Evolutionary conservation across 2,888 invertebrate species (phyloP).

Genomic region (Odiellus spinosus): DNA sequence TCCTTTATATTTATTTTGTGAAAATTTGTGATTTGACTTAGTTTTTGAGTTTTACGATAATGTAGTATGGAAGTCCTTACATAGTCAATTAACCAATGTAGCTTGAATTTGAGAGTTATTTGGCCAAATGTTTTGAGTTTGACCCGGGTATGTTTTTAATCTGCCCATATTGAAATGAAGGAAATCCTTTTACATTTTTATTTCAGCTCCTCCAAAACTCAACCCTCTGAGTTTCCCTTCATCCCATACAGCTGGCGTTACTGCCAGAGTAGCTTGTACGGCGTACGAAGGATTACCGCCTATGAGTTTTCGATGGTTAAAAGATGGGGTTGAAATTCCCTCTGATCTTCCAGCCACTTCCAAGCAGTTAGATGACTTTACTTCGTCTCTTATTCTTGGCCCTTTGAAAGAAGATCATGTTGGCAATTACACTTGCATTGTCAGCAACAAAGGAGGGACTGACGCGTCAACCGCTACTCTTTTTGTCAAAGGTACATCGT

Average conservation of each 20-base stretch:
- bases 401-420: constrained; percentile 11
- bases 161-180: no score
- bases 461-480: constrained; percentile 11
- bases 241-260: constrained; percentile 5
- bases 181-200: no score
- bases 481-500: constrained; percentile 11
- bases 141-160: no score
- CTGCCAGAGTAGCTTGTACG: constrained; percentile 11
- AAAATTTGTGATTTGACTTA: no score
- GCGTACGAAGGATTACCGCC: constrained; percentile 12
- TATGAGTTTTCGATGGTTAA: constrained; percentile 13
- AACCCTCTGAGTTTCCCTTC: constrained; percentile 12
- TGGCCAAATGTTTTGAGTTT: no score
- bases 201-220: neutral
- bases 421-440: constrained; percentile 14
- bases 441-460: constrained; percentile 9
- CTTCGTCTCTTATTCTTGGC: constrained; percentile 10
- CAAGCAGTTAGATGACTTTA: constrained; percentile 8
- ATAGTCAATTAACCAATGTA: no score
- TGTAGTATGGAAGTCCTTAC: no score
- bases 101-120: no score
- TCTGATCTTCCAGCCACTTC: no score
- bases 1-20: no score
- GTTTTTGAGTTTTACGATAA: no score
- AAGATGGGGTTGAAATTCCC: constrained; percentile 6